A percentile compares a stretch with the other conserved stretches of the same genome.
Conservation (phyloP, 2,797 vertebrate genomes). For the Acomys russatus region DNA sequence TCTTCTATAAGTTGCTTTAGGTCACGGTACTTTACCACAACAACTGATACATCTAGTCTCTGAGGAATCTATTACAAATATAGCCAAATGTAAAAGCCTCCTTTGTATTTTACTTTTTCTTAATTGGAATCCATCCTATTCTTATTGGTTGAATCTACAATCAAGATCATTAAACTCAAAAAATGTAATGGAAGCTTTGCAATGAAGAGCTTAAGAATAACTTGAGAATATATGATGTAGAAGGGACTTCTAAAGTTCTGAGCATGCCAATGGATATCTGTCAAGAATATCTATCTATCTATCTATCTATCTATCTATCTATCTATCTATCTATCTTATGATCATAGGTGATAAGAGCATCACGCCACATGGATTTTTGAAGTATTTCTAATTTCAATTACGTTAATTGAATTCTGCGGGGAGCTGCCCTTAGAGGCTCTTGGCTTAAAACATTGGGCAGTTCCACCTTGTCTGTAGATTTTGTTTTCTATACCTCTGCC, state of each 20-base stretch:
- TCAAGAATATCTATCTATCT: neutral
- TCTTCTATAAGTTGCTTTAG: neutral
- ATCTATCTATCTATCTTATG: neutral
- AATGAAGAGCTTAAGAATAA: neutral
- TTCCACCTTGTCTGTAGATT: too few relatives aligned
- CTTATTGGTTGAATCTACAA: neutral
- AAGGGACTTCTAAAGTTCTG: neutral
- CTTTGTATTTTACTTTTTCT: neutral
- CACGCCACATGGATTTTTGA: neutral
- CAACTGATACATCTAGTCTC: neutral
- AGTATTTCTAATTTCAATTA: slow-evolving; percentile 25
- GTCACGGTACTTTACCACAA: neutral
- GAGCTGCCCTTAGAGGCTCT: too few relatives aligned
- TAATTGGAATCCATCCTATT: neutral
- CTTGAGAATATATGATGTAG: neutral
- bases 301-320: neutral
- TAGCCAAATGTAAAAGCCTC: neutral
- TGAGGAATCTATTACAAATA: neutral
- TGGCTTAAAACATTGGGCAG: too few relatives aligned
- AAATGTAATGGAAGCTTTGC: neutral
- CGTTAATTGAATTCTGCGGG: neutral
- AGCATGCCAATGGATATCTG: neutral
- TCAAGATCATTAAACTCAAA: neutral
- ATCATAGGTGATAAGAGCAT: neutral
- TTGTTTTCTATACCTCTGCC: too few relatives aligned